Evolutionary conservation across 2,113 vertebrate genomes (phyloP).

Genomic region (Dunckerocampus dactyliophorus): DNA sequence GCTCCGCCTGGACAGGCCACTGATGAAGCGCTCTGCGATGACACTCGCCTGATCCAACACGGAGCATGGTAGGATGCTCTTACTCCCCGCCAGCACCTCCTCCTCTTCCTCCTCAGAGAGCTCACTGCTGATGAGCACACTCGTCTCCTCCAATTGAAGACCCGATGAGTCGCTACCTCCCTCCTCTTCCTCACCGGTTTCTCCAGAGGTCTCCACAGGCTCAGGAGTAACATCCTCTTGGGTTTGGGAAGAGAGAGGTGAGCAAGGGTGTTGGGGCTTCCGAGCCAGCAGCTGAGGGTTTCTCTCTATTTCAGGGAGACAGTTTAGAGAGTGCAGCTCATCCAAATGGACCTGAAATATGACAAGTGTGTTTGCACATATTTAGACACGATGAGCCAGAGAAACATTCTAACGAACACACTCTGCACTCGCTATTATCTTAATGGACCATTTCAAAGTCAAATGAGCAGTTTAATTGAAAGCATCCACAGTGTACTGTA

Average conservation of each 20-base stretch:
- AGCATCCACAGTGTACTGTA: constrained; percentile 11
- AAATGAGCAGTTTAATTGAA: constrained; percentile 13
- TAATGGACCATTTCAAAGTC: constrained; percentile 39
- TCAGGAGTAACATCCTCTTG: constrained; percentile 24
- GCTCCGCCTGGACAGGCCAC: constrained; percentile 76
- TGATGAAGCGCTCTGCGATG: constrained; percentile 76
- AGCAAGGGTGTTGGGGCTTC: constrained; percentile 8
- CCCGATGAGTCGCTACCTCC: constrained; percentile 55
- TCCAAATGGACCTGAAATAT: constrained; percentile 53
- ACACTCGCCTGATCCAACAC: constrained; percentile 83
- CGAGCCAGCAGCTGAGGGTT: constrained; percentile 16
- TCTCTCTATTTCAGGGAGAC: constrained; percentile 8
- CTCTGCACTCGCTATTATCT: constrained; percentile 16
- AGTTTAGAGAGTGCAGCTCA: constrained; percentile 32
- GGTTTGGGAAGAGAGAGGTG: constrained; percentile 16
- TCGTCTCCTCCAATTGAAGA: constrained; percentile 68
- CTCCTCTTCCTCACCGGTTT: constrained; percentile 49
- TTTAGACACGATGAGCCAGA: constrained; percentile 19
- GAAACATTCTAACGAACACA: constrained; percentile 13
- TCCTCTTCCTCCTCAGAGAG: constrained; percentile 73
- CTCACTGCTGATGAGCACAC: constrained; percentile 75
- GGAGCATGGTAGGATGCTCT: constrained; percentile 79
- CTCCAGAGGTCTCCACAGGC: constrained; percentile 26
- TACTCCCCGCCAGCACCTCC: constrained; percentile 23
- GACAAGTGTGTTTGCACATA: constrained; percentile 24